A percentile compares a stretch with the other conserved stretches of the same genome.
Evolutionary conservation across 2,113 vertebrate species (phyloP).

Genomic region (Pithys albifrons): DNA sequence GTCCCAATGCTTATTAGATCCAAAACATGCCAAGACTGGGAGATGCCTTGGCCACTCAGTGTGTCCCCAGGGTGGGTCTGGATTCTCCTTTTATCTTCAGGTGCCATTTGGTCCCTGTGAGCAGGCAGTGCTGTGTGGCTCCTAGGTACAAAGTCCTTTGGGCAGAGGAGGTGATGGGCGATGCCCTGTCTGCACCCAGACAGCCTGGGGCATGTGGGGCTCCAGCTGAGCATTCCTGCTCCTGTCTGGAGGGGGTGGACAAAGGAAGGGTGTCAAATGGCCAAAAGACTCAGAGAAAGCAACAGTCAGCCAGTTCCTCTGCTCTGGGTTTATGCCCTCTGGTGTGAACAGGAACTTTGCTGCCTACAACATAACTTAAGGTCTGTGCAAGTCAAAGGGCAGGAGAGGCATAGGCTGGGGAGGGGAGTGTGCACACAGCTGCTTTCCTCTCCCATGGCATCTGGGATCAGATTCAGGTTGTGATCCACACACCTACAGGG

Average conservation of each 20-base stretch:
- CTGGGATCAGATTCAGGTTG: not conserved
- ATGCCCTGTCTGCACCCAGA: not conserved
- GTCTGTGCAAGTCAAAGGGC: not conserved
- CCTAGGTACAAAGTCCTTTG: not conserved
- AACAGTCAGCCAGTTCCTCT: not conserved
- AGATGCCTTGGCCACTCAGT: not conserved
- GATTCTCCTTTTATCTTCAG: not conserved
- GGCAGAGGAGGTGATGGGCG: not conserved
- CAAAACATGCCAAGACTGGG: not conserved
- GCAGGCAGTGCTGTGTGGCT: not conserved
- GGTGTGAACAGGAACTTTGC: not conserved
- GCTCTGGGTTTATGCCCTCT: not conserved
- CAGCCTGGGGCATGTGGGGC: not conserved
- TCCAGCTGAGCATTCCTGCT: not conserved
- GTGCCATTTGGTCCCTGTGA: not conserved
- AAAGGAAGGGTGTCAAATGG: not conserved
- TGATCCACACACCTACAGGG: not conserved
- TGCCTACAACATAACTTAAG: not conserved
- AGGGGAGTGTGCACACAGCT: fast-evolving
- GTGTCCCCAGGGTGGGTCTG: not conserved
- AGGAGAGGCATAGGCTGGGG: not conserved
- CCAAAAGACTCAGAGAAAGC: not conserved
- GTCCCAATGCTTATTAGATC: not conserved
- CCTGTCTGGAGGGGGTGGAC: not conserved
- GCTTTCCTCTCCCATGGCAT: not conserved